phyloP scores from a whole-genome alignment of 1,140 invertebrate species.

The Cydia strobilella region DNA sequence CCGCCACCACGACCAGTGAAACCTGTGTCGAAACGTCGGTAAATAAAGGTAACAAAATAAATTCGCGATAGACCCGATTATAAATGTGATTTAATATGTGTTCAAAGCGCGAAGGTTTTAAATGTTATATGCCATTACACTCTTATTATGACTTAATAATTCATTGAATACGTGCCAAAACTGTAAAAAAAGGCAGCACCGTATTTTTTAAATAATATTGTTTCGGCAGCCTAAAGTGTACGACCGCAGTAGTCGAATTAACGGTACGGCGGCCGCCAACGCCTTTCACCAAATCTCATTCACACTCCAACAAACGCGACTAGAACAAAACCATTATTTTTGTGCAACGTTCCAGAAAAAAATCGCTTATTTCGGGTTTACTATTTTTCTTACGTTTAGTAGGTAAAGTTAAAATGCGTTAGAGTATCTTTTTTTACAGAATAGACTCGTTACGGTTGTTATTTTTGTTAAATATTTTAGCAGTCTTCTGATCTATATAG shows the following conservation, averaged over 20 bases:
- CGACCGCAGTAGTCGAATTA: conserved; percentile 62
- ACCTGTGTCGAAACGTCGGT: too few relatives aligned
- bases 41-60: too few relatives aligned
- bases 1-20: too few relatives aligned
- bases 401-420: neutral
- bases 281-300: conserved; percentile 59
- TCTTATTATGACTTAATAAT: too few relatives aligned
- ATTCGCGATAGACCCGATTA: too few relatives aligned
- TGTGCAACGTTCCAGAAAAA: conserved; percentile 18
- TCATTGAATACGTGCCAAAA: neutral
- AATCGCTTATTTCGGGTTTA: neutral
- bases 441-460: neutral
- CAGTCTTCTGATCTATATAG: too few relatives aligned
- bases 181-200: neutral
- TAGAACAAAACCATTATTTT: conserved; percentile 26
- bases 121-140: too few relatives aligned
- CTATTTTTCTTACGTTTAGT: neutral
- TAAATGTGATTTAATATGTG: too few relatives aligned
- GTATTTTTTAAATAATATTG: neutral
- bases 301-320: conserved; percentile 55
- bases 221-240: conserved; percentile 45
- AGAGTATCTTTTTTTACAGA: neutral
- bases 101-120: too few relatives aligned
- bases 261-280: conserved; percentile 57
- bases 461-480: neutral